Evolutionary conservation across 2,113 vertebrate genomes (phyloP), one percentile per base, ranked within the genome.

Genomic region (Chionomys nivalis): DNA sequence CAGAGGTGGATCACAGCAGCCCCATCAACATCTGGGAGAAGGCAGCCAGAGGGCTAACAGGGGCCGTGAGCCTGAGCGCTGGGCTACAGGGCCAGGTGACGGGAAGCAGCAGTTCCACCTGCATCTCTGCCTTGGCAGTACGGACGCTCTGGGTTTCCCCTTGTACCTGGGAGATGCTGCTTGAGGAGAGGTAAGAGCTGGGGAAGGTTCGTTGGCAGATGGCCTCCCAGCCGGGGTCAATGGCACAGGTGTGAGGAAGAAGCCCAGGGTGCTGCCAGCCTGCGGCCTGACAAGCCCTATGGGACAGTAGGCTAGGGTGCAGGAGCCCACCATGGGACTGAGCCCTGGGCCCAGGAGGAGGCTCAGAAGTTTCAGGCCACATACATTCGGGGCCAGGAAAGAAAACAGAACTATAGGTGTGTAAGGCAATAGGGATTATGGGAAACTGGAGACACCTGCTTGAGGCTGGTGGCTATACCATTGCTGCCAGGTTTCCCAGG

Each of bases 131-230:
- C 36, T 16, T 88, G 87, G 13, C 66, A 11, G 68, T 73, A 49
- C 87, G 31, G 36, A 73, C 24, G 11, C 87, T 88, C 23, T 66
- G 66, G 36, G 23, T 73, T 52, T 28, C 87, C 49, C 68, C 87
- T 31, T n/a, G 49, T 10, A 88, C 87, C 87, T 88, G 66, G 87
- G 87, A 88, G 68, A 88, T 58, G 87, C 87, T 88, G 24, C 36
- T 73, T 24, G 68, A 55, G 68, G 28, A 73, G 19, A 39, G 87
- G 87, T 73, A n/a, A 88, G 66, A n/a, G 44, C 23, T 33, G 10
- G 33, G 42, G 44, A 49, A n/a, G 19, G 44, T 88, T 39, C n/a
- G 13, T 55, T 36, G 87, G 49, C n/a, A 31, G 24, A 49, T 55
- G 87, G 49, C 10, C 36, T 39, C 24, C 23, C n/a, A 39, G 49